Evolutionary conservation across 2,113 vertebrate species (phyloP).

Genomic region (Mugil cephalus): DNA sequence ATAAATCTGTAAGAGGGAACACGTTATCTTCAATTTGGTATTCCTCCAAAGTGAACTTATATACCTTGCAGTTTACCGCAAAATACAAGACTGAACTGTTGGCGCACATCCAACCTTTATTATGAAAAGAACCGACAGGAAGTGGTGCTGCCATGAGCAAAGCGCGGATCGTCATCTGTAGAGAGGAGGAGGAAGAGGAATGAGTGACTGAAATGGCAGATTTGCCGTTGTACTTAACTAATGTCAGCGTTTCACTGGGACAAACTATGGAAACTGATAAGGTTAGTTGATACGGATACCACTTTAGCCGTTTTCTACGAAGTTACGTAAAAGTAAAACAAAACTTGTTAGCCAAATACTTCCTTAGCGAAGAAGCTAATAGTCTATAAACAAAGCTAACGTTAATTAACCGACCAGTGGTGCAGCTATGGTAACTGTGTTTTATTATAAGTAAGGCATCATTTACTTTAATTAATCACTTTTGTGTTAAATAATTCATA

Average conservation of each 20-base stretch:
- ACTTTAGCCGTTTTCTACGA: background rate
- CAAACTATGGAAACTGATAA: slow-evolving; percentile 82
- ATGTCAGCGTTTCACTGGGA: slow-evolving; percentile 75
- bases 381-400: slow-evolving; percentile 32
- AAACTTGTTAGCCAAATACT: slow-evolving; percentile 21
- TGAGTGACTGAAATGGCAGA: slow-evolving; percentile 65
- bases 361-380: slow-evolving; percentile 62
- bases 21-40: too few species aligned
- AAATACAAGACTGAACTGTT: too few species aligned
- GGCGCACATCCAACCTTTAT: too few species aligned
- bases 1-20: too few species aligned
- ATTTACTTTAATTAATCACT: background rate
- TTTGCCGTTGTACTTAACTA: slow-evolving; percentile 75
- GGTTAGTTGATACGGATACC: slow-evolving; percentile 51
- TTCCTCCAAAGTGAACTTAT: too few species aligned
- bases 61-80: too few species aligned
- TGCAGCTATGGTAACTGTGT: background rate
- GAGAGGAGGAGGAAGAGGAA: slow-evolving; percentile 17
- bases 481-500: too few species aligned
- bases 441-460: too few species aligned
- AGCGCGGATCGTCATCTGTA: background rate
- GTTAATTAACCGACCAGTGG: background rate
- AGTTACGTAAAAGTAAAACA: background rate
- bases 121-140: too few species aligned
- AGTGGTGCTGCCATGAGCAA: too few species aligned